phyloP scores from a whole-genome alignment of 2,113 vertebrate genomes.

The Trematomus loennbergii region DNA sequence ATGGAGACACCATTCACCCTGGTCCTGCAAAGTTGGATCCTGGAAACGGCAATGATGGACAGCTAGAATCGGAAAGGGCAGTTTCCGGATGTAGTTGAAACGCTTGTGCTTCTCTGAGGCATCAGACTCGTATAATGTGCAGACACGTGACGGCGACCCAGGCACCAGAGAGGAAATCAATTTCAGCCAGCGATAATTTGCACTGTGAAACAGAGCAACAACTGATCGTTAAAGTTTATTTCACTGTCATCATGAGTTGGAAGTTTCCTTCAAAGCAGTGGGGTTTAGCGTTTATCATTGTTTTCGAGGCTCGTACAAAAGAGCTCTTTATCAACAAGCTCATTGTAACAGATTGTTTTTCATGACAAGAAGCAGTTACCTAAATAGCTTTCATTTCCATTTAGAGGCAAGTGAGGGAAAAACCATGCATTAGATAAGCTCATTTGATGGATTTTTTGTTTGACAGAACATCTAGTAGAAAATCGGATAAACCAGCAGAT shows the following conservation, averaged over 20 bases:
- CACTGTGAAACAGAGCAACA: constrained; percentile 6
- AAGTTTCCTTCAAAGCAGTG: not conserved
- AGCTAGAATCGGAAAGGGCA: constrained; percentile 51
- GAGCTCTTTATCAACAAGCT: constrained; percentile 10
- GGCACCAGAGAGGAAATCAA: constrained; percentile 66
- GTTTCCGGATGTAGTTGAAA: constrained; percentile 31
- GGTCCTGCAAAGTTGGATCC: constrained; percentile 54
- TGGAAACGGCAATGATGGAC: constrained; percentile 69
- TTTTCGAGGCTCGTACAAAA: not conserved
- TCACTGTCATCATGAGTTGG: not conserved
- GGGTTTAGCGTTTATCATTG: constrained; percentile 3
- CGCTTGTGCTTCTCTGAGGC: constrained; percentile 56
- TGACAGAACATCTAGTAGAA: constrained; percentile 31
- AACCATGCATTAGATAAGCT: not conserved
- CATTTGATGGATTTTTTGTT: constrained; percentile 20
- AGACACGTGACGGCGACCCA: constrained; percentile 35
- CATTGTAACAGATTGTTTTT: not conserved
- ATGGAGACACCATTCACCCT: constrained; percentile 72
- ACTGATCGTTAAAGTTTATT: not conserved
- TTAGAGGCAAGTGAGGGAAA: not conserved
- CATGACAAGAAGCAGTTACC: not conserved
- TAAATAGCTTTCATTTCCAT: not conserved
- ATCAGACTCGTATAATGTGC: constrained; percentile 42
- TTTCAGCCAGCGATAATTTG: constrained; percentile 27
- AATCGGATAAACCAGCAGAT: constrained; percentile 50